A percentile compares a stretch with the other conserved stretches of the same genome.
Conservation (phyloP, 2,888 invertebrate genomes). For the Oscheius onirici region DNA sequence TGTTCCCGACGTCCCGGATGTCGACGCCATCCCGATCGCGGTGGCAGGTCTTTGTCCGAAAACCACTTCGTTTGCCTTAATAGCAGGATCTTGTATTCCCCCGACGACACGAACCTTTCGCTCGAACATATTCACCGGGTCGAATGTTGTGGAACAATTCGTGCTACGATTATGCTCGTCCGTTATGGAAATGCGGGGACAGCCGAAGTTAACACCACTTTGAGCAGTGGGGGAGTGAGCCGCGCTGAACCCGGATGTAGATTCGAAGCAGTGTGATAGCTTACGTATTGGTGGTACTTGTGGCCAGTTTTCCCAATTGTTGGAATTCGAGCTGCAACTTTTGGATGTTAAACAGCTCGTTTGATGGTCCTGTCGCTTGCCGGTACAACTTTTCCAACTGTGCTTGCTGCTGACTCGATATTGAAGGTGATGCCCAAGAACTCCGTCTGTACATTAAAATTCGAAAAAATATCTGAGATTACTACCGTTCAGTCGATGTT, state of each 20-base stretch:
- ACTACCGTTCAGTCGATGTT: conserved; percentile 42
- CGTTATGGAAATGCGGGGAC: conserved; percentile 67
- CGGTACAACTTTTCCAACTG: conserved; percentile 66
- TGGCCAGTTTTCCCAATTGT: conserved; percentile 42
- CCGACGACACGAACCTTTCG: conserved; percentile 12
- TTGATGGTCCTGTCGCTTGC: conserved; percentile 41
- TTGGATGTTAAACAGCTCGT: conserved; percentile 39
- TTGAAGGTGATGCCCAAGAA: conserved; percentile 66
- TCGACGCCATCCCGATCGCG: conserved; percentile 61
- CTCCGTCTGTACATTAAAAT: conserved; percentile 59
- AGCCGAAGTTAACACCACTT: conserved; percentile 35
- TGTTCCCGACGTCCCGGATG: conserved; percentile 48
- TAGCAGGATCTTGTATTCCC: conserved; percentile 8
- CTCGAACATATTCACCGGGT: conserved; percentile 57
- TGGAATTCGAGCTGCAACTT: conserved; percentile 67
- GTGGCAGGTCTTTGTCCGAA: conserved; percentile 66
- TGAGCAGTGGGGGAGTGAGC: conserved; percentile 21
- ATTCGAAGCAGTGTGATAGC: neutral
- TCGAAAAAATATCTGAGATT: neutral
- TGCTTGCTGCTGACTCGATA: conserved; percentile 61
- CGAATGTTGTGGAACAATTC: conserved; percentile 54
- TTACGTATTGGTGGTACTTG: conserved; percentile 19
- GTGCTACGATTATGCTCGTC: conserved; percentile 67
- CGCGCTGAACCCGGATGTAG: neutral
- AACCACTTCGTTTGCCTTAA: conserved; percentile 55